Evolutionary conservation across 2,113 vertebrate species (phyloP), one percentile per base, ranked within the genome.

Genomic region (Brachirus orientalis): DNA sequence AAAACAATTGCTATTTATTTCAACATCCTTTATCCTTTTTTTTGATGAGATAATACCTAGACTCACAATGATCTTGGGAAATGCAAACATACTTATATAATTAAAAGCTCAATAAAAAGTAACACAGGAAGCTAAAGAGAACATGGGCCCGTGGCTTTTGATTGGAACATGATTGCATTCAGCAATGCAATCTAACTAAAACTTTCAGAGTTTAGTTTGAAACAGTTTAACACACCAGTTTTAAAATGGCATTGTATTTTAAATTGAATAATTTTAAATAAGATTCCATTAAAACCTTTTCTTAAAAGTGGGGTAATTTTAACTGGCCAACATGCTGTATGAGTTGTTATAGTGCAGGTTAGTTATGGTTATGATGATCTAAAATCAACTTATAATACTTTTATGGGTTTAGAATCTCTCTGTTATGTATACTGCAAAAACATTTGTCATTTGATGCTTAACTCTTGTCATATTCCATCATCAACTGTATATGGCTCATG

Each of bases 1-100:
- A n/a, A n/a, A n/a, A n/a, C n/a, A n/a, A n/a, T n/a, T n/a, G n/a
- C n/a, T n/a, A n/a, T n/a, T n/a, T n/a, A n/a, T n/a, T 48, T 45
- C 3, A 18, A 57, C 20, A 22, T 62, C 10, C 36, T 40, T 54
- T 22, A 33, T 41, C n/a, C 7, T 5, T 41, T 54, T 45, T 37
- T 36, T 22, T 55, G 51, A 13, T 66, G 56, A 69, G 45, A 68
- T 75, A 36, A 64, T 58, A 68, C 62, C 67, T 69, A 64, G 37
- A 76, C 48, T 10, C 35, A 13, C 56, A 19, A 17, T 17, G 59
- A 60, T 12, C 17, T 35, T 46, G n/a, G 17, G 35, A 60, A 52
- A 43, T 2, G 28, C 28, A 57, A 6, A 54, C 10, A 47, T 37
- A 40, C 7, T 1, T 7, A 36, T 47, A 36, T 22, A 17, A 19